Conservation (phyloP, 2,888 invertebrate species). For the Thymelicus lineola region DNA sequence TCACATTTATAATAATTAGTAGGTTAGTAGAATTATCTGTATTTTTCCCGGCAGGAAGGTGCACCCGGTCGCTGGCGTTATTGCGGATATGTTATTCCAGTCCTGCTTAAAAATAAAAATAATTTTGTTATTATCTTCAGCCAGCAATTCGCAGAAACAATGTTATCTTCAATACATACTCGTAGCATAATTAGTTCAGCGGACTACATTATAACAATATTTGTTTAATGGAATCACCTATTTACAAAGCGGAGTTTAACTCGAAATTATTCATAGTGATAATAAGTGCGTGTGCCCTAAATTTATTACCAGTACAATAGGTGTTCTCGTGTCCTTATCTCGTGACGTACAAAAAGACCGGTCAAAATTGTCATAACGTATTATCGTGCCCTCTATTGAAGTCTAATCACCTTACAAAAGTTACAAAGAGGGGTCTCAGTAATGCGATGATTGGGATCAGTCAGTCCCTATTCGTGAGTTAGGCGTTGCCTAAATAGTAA, state of each 20-base stretch:
- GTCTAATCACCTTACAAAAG: conserved; percentile 69
- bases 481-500: conserved; percentile 55
- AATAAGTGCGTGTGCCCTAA: conserved; percentile 3
- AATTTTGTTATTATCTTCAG: no score
- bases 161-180: conserved; percentile 14
- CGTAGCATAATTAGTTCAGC: conserved; percentile 17
- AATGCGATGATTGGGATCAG: conserved; percentile 70
- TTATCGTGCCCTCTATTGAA: conserved; percentile 65
- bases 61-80: no score
- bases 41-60: no score
- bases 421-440: conserved; percentile 58
- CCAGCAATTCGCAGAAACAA: conserved; percentile 9
- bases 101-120: no score
- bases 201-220: conserved; percentile 13
- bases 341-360: conserved; percentile 20
- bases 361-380: conserved; percentile 46
- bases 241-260: conserved; percentile 35
- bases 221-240: conserved; percentile 20
- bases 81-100: no score
- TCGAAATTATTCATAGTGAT: conserved; percentile 52
- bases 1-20: no score
- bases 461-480: conserved; percentile 62
- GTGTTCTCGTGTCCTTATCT: conserved; percentile 22
- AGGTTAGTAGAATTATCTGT: no score
- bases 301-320: conserved; percentile 6